These are phyloP conservation scores for Stichopus horrens DNA, from an alignment of 53 echinoderm and acorn worm genomes.

Conservation along the genomic window DNA sequence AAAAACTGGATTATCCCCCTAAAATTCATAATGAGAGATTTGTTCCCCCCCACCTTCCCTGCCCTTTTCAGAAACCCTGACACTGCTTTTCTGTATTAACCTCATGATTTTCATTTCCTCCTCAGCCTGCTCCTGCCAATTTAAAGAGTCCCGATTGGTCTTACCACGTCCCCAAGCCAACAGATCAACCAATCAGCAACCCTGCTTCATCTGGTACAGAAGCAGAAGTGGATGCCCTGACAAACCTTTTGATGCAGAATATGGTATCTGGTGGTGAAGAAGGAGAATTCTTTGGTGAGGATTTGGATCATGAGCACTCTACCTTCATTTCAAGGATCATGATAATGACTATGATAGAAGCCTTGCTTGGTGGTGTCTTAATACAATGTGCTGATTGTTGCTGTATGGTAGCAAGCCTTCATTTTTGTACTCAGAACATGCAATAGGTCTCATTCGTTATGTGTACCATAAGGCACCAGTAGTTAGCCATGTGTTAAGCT, in stretches of 20 bases:
- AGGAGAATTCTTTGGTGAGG: slow-evolving; percentile 97
- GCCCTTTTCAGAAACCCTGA: background rate
- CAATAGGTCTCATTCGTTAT: too few species aligned
- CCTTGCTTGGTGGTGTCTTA: too few species aligned
- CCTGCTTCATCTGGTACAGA: slow-evolving; percentile 83
- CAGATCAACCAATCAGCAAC: slow-evolving; percentile 79
- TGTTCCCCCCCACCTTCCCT: background rate
- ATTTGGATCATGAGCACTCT: too few species aligned
- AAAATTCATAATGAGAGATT: too few species aligned
- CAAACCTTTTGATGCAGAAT: slow-evolving; percentile 91
- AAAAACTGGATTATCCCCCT: too few species aligned
- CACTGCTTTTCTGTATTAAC: background rate
- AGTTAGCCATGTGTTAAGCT: too few species aligned
- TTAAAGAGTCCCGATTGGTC: slow-evolving; percentile 55
- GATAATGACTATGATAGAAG: too few species aligned
- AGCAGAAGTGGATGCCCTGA: slow-evolving; percentile 94
- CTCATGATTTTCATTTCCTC: background rate
- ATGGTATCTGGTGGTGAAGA: slow-evolving; percentile 67
- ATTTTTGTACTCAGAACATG: too few species aligned
- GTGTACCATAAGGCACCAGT: too few species aligned
- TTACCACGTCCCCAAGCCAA: slow-evolving; percentile 76
- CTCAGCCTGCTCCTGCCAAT: slow-evolving; percentile 57
- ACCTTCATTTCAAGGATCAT: too few species aligned
- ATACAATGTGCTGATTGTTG: too few species aligned
- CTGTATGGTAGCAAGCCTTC: too few species aligned